Percentiles rank a stretch among this genome's conserved stretches.
These are phyloP conservation scores for Grantiella picta DNA, from an alignment of 2,113 vertebrate genomes.

Conservation along the genomic window DNA sequence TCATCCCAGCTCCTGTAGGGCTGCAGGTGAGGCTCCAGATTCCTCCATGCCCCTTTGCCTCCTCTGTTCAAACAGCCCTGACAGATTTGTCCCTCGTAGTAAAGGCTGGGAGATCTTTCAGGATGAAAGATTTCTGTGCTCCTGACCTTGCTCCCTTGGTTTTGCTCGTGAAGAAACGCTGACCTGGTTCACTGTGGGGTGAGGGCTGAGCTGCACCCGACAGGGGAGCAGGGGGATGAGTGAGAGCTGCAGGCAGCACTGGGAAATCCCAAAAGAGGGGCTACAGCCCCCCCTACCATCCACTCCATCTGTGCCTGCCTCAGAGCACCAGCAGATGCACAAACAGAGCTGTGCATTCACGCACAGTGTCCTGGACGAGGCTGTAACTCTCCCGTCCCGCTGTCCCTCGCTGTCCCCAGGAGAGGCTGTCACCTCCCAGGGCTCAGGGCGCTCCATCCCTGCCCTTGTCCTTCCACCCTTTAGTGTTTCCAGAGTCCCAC, in stretches of 20 bases:
- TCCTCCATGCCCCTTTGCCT: neutral
- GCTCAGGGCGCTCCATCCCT: neutral
- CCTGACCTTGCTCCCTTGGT: neutral
- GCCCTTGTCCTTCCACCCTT: neutral
- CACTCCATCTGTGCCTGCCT: neutral
- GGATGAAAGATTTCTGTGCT: neutral
- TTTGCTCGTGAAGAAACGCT: neutral
- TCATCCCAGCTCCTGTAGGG: neutral
- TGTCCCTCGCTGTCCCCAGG: neutral
- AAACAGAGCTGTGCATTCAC: neutral
- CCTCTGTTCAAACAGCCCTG: neutral
- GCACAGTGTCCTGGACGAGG: neutral
- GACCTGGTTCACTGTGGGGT: neutral
- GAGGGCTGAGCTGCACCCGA: neutral
- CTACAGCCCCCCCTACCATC: constrained; percentile 40
- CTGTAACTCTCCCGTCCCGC: fast-evolving
- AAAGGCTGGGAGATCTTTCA: neutral
- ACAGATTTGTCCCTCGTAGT: neutral
- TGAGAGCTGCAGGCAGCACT: neutral
- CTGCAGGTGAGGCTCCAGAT: neutral
- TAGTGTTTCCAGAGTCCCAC: neutral
- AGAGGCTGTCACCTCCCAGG: neutral
- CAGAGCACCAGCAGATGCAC: neutral
- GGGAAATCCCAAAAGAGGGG: constrained; percentile 6
- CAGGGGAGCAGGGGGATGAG: neutral